These are phyloP conservation scores for Oenanthe oenanthe DNA, from an alignment of 2,113 vertebrate genomes.

Conservation along the genomic window DNA sequence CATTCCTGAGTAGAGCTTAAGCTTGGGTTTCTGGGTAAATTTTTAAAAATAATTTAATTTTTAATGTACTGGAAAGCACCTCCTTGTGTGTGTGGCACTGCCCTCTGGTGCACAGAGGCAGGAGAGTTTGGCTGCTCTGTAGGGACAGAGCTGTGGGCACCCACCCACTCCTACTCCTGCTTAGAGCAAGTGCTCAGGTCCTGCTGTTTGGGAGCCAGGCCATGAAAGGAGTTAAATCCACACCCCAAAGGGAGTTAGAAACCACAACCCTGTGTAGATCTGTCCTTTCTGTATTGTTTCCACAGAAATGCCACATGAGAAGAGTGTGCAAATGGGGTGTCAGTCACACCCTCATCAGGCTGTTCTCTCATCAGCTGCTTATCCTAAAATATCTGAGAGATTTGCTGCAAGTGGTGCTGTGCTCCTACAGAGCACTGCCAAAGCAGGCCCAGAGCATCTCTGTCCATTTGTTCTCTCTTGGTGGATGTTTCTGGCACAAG, in stretches of 20 bases:
- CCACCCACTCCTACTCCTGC: not conserved
- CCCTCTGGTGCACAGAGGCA: not conserved
- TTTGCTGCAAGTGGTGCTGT: not conserved
- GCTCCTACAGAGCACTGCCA: not conserved
- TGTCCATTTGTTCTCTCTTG: not conserved
- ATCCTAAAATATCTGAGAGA: not conserved
- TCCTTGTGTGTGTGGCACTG: not conserved
- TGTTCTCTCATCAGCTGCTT: not conserved
- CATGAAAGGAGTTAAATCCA: not conserved
- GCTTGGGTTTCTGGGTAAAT: not conserved
- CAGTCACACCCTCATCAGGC: accelerated
- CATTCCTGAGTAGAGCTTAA: not conserved
- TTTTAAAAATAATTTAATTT: not conserved
- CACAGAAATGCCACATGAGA: not conserved
- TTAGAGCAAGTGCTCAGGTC: not conserved
- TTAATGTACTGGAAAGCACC: not conserved
- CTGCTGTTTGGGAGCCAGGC: not conserved
- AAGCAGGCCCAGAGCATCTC: not conserved
- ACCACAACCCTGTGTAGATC: not conserved
- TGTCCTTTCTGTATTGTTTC: not conserved
- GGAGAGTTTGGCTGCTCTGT: not conserved
- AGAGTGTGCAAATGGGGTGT: not conserved
- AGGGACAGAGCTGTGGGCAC: not conserved
- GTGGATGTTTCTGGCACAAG: not conserved
- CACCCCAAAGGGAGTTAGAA: not conserved